These are phyloP conservation scores for Tenthredo amoena DNA, from an alignment of 2,888 invertebrate genomes.

Conservation along the genomic window DNA sequence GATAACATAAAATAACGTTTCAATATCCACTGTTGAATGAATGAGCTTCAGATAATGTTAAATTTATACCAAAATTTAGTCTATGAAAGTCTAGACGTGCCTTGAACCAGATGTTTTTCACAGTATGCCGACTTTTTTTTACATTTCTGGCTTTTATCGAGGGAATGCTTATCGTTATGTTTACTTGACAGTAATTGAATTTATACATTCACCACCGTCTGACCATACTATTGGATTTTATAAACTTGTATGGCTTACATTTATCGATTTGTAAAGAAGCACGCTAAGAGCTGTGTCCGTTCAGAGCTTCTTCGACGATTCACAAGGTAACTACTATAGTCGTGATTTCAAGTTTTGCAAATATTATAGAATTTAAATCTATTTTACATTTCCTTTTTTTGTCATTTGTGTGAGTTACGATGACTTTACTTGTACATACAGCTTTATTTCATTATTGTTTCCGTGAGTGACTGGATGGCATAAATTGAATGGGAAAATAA, in stretches of 20 bases:
- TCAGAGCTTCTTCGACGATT: constrained; percentile 29
- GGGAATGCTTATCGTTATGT: background rate
- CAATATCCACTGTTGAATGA: no score
- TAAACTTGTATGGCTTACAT: constrained; percentile 43
- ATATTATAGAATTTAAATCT: background rate
- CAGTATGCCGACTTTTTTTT: no score
- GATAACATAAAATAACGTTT: no score
- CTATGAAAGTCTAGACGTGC: no score
- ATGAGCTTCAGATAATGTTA: no score
- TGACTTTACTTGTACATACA: background rate
- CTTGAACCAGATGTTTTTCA: no score
- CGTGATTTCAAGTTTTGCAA: background rate
- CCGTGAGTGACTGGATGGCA: background rate
- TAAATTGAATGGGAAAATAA: background rate
- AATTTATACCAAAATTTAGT: no score
- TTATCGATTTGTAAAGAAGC: constrained; percentile 34
- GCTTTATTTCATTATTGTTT: background rate
- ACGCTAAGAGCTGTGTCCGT: background rate
- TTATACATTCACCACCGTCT: background rate
- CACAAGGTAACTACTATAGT: constrained; percentile 26
- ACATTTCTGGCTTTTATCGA: no score
- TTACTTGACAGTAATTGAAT: constrained; percentile 32
- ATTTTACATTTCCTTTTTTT: background rate
- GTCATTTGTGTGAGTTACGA: background rate
- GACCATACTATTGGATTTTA: constrained; percentile 35